A percentile compares a stretch with the other conserved stretches of the same genome.
phyloP scores from a whole-genome alignment of 2,113 vertebrate genomes.

The Lagopus muta region DNA sequence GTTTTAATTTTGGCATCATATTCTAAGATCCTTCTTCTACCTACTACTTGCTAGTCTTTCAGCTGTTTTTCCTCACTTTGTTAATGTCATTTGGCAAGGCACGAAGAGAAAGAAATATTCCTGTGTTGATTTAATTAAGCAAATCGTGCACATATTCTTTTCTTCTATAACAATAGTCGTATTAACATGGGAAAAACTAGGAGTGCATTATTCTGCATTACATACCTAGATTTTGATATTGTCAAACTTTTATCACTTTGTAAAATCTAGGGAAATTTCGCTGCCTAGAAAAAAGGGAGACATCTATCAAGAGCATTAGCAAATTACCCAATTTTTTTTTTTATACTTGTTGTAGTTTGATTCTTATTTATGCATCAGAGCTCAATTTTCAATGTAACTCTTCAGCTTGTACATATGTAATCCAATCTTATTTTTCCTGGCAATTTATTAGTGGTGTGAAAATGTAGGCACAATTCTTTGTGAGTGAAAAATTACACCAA shows the following conservation, averaged over 20 bases:
- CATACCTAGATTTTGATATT: background rate
- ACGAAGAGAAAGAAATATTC: background rate
- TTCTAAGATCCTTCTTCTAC: background rate
- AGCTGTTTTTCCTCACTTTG: background rate
- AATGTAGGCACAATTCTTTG: background rate
- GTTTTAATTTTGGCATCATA: background rate
- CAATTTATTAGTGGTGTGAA: constrained; percentile 28
- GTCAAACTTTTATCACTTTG: background rate
- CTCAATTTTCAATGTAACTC: background rate
- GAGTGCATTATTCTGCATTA: background rate
- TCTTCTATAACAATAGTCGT: background rate
- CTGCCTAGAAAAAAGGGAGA: constrained; percentile 19
- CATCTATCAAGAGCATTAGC: background rate
- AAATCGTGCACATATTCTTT: background rate
- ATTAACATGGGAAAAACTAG: background rate
- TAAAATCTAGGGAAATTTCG: background rate
- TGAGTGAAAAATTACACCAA: constrained; percentile 3
- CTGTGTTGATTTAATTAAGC: background rate
- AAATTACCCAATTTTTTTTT: background rate
- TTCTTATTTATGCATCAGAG: constrained; percentile 17
- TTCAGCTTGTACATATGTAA: background rate
- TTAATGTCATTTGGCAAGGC: background rate
- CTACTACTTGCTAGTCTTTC: background rate
- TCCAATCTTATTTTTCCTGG: constrained; percentile 11
- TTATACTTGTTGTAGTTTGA: background rate